These are phyloP conservation scores for Discoglossus pictus DNA, from an alignment of 2,797 vertebrate species.

Conservation along the genomic window DNA sequence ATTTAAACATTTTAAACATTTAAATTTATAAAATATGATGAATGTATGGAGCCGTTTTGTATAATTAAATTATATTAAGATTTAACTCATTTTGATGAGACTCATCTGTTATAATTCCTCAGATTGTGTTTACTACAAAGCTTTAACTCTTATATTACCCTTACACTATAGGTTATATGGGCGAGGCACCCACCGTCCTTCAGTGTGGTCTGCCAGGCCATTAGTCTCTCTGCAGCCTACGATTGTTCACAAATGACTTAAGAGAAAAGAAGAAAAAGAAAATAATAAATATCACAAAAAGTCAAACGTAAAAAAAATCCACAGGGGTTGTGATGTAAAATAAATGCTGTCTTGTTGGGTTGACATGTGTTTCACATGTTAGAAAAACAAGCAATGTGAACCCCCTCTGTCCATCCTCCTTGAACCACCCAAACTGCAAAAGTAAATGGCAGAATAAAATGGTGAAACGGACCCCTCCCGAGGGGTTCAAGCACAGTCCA, in stretches of 20 bases:
- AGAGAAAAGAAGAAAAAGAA: constrained; percentile 44
- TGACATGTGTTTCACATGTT: constrained; percentile 96
- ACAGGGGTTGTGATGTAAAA: constrained; percentile 83
- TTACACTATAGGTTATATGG: too few species aligned
- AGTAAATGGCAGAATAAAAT: neutral
- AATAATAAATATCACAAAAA: constrained; percentile 51
- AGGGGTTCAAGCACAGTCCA: constrained; percentile 17
- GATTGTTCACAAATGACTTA: constrained; percentile 45
- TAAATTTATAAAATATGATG: too few species aligned
- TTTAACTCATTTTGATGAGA: too few species aligned
- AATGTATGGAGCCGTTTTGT: too few species aligned
- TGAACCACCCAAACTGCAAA: constrained; percentile 5
- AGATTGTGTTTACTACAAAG: too few species aligned
- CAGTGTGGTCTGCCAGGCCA: constrained; percentile 25
- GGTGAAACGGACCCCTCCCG: constrained; percentile 4
- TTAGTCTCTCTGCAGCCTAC: neutral
- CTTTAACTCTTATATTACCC: too few species aligned
- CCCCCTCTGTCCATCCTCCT: neutral
- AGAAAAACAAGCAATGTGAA: constrained; percentile 78
- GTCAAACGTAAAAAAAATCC: constrained; percentile 54
- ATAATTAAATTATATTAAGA: too few species aligned
- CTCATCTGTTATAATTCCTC: too few species aligned
- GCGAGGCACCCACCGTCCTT: neutral
- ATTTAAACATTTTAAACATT: too few species aligned
- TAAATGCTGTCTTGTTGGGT: constrained; percentile 78